Evolutionary conservation across 2,113 vertebrate species (phyloP), one percentile per base, ranked within the genome.

Genomic region (Misgurnus anguillicaudatus): DNA sequence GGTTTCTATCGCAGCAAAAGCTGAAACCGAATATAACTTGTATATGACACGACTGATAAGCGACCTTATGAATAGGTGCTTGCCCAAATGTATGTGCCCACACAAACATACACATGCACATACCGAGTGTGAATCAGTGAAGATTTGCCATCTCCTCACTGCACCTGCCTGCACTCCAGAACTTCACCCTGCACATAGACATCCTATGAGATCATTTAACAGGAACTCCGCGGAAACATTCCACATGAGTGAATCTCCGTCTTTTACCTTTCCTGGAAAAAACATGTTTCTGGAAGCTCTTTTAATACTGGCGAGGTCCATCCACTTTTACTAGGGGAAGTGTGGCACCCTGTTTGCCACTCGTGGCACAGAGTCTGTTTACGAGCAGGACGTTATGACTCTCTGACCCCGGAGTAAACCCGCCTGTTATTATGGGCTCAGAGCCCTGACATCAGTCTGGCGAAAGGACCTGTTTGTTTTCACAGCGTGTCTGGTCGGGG

Each of bases 381-480:
- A 85, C 69, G 78, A 82, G 85, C 75, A 84, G 79, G 83, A 86
- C 83, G 87, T 86, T 70, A 74, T 85, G 87, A 87, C 85, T 78
- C 80, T 80, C 84, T 90, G 89, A 92, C 88, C 89, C 86, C 65
- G 72, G 79, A 84, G 81, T 90, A 90, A 90, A 89, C 88, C 86
- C 86, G 60, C 58, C 80, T 81, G 82, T 87, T 65, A 57, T 76
- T 70, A 74, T 78, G 39, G 57, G 84, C 92, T 91, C 89, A 91
- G 88, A 90, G 85, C 77, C 48, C 31, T 91, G 87, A 88, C 87
- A 84, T 89, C 90, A 89, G 61, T 80, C 71, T 70, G 83, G 80
- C 58, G 16, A 84, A 81, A 65, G 80, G 83, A 84, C 86, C 88
- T 91, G 88, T 91, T 91, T 93, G 88, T 91, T 93, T 92, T 88